Base-by-base conservation (phyloP, 2,797 vertebrate genomes). In the Peromyscus aztecus region DNA sequence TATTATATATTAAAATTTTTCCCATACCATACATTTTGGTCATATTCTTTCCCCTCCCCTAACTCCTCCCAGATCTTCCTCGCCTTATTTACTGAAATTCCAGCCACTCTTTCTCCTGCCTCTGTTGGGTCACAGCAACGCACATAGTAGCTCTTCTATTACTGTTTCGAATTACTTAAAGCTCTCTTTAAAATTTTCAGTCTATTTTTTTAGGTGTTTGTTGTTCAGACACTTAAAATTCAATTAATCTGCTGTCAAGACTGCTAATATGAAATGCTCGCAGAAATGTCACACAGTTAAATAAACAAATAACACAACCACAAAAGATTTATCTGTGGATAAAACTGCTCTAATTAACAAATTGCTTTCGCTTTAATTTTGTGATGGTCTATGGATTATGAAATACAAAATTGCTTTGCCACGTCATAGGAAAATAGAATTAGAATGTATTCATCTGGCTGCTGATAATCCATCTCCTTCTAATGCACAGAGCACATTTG, bases 251-350 rank as follows among this genome's bases (percentile, higher is more conserved):
- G 4, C 46, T 80, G 27, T 52, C 40, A 89, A 31, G 17, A 55
- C 63, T 69, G 46, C 7, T 63, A 4, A 80, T 73, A 67, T 11
- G 0, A 92, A 87, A 6, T 37, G 6, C 21, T 55, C 88, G 23
- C 23, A 87, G 27, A 49, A 90, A 55, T 73, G 46, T 81, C n/a
- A 34, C 34, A 76, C 7, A 75, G n/a, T 84, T 34, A 87, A 93
- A 55, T 14, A 96, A 93, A 57, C 16, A 57, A 91, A 82, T 14
- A 61, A 73, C 19, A 55, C 31, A 40, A 29, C 11, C 49, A 89
- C 6, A 43, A 76, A 94, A 91, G 29, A 55, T n/a, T 84, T 87
- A 80, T 21, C 37, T 94, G 81, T 93, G 71, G 31, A 65, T 76
- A 67, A 63, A 94, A 37, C 23, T 94, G 63, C n/a, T 43, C 1